Conservation (phyloP, 35 echinoderm and acorn worm species). For the Eucidaris tribuloides region DNA sequence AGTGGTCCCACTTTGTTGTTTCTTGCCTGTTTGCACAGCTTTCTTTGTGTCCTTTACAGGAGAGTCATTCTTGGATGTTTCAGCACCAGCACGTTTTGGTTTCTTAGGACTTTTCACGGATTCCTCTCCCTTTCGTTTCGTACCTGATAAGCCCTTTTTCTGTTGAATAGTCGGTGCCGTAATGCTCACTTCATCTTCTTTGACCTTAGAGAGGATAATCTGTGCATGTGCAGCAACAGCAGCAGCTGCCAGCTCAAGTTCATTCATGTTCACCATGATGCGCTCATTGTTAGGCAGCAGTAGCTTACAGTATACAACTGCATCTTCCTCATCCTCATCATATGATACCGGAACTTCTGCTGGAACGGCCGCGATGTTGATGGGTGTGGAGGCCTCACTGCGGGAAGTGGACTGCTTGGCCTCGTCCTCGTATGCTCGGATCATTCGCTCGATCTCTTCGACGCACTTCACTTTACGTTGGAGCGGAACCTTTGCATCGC, state of each 20-base stretch:
- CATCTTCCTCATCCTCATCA: conserved; percentile 11
- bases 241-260: background rate
- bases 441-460: background rate
- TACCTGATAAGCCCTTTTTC: background rate
- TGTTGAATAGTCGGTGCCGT: no score
- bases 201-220: no score
- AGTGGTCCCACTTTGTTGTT: background rate
- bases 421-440: background rate
- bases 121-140: background rate
- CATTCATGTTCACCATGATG: conserved; percentile 1
- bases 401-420: background rate
- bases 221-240: no score
- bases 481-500: conserved; percentile 10
- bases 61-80: background rate
- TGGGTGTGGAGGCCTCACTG: background rate
- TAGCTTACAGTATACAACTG: background rate
- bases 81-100: background rate
- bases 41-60: conserved; percentile 1
- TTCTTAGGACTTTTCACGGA: background rate
- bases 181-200: no score
- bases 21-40: background rate
- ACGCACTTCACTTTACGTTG: background rate
- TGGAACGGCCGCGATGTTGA: background rate
- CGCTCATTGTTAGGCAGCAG: background rate
- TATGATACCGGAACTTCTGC: background rate